These are phyloP conservation scores for Agrochola lota DNA, from an alignment of 2,888 invertebrate species.

Conservation along the genomic window DNA sequence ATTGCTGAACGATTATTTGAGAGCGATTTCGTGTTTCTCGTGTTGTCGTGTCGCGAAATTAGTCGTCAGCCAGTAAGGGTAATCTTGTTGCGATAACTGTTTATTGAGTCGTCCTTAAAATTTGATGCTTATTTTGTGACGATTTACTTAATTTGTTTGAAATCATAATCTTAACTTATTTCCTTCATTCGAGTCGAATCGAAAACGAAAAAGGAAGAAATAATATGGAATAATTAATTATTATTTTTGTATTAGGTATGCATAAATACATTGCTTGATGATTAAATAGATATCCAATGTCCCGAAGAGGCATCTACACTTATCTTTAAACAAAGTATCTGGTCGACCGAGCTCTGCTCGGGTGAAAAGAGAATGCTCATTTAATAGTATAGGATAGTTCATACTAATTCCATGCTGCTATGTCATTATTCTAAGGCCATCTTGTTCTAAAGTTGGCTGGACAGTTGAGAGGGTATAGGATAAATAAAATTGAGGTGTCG, in stretches of 20 bases:
- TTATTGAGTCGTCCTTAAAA: slow-evolving; percentile 40
- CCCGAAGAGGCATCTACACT: background rate
- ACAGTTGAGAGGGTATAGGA: too few species aligned
- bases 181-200: background rate
- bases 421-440: too few species aligned
- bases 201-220: background rate
- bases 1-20: slow-evolving; percentile 86
- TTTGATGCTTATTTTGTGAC: slow-evolving; percentile 38
- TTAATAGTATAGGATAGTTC: too few species aligned
- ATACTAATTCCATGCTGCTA: too few species aligned
- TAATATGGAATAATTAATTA: background rate
- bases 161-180: slow-evolving; percentile 1
- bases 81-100: slow-evolving; percentile 43
- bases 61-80: slow-evolving; percentile 55
- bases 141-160: slow-evolving; percentile 12
- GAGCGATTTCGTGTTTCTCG: slow-evolving; percentile 78
- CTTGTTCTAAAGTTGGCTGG: too few species aligned
- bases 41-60: slow-evolving; percentile 71
- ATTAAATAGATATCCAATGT: background rate
- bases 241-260: background rate
- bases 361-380: too few species aligned
- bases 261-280: background rate
- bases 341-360: too few species aligned
- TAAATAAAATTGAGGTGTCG: too few species aligned
- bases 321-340: too few species aligned